Evolutionary conservation across 2,113 vertebrate genomes (phyloP), one percentile per base, ranked within the genome.

Genomic region (Labeo catla): DNA sequence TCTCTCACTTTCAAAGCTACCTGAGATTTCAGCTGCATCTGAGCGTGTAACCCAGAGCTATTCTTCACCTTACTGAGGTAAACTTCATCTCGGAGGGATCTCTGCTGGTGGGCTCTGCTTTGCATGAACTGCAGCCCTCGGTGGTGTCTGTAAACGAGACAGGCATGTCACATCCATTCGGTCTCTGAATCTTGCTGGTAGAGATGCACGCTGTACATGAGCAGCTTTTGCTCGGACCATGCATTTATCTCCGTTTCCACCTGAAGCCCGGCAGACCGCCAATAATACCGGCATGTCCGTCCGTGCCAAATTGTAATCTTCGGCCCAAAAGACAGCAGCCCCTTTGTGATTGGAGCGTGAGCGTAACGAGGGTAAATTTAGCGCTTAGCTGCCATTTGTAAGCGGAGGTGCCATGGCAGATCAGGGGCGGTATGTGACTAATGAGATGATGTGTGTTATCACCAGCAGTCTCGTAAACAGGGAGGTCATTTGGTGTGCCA

Each of bases 231-330:
- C 77, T 89, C 74, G 88, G 76, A 86, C 76, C 52, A 36, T 85
- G 54, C 78, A 89, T 89, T 92, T 90, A 89, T 92, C 88, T 89
- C 86, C 76, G 84, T 91, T 91, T 90, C 47, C 77, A 84, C 65
- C 34, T 86, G 47, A 54, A 36, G 84, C 73, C 88, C 86, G 76
- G 84, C 77, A 82, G 84, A 90, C 36, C 21, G 84, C 54, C 34
- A 87, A 76, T 90, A 76, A 68, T 87, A 84, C 82, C 81, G 68
- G 57, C 57, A 43, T 88, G 90, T 88, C 79, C 28, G 15, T 91
- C 83, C 77, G 59, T 84, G 57, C 63, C 84, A 86, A 92, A 87
- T 89, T 88, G 83, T 86, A 83, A 86, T 82, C 76, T 78, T 59
- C 23, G 15, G 15, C 52, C 21, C 65, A 45, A 78, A 79, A 74